These are phyloP conservation scores for Himalopsyche tibetana DNA, from an alignment of 2,888 invertebrate genomes.

Conservation along the genomic window DNA sequence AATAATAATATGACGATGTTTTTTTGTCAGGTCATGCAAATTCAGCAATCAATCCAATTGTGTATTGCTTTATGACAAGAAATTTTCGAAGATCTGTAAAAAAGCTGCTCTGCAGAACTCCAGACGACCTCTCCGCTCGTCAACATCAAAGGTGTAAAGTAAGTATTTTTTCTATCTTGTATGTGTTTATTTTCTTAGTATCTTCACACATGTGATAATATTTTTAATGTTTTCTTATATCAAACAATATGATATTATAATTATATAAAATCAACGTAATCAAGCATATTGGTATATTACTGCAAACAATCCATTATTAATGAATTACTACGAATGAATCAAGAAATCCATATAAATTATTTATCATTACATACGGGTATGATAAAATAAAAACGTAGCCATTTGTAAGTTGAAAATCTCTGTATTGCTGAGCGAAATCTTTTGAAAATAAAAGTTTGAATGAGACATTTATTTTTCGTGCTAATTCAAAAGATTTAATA, in stretches of 20 bases:
- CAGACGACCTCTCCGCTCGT: constrained; percentile 60
- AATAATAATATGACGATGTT: background rate
- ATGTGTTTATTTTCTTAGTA: no score
- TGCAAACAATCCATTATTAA: no score
- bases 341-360: no score
- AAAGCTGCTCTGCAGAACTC: constrained; percentile 76
- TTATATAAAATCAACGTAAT: no score
- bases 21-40: constrained; percentile 77
- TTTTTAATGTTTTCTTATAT: no score
- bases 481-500: background rate
- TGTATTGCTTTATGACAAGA: constrained; percentile 81
- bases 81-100: constrained; percentile 84
- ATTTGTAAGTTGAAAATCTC: background rate
- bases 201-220: no score
- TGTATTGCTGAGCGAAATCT: background rate
- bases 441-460: background rate
- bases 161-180: constrained; percentile 57
- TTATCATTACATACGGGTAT: no score
- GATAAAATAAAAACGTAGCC: background rate
- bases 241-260: no score
- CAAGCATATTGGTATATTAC: no score
- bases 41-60: constrained; percentile 81
- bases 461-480: background rate
- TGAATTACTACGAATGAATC: no score
- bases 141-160: constrained; percentile 65